phyloP scores from a whole-genome alignment of 2,888 invertebrate species.

The Chalcis sispes region DNA sequence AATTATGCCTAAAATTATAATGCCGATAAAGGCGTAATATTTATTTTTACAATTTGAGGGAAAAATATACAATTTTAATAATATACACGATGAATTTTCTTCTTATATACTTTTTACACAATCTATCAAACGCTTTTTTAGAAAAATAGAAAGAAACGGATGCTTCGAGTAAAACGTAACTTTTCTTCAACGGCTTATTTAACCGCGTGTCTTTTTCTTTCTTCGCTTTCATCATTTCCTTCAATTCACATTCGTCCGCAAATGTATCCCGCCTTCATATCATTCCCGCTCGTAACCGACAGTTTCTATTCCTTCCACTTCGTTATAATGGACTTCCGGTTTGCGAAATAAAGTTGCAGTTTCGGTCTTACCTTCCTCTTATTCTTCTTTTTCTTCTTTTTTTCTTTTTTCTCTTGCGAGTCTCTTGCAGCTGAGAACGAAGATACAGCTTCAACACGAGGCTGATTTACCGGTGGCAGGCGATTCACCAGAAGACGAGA shows the following conservation, averaged over 20 bases:
- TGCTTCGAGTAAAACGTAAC: too few relatives aligned
- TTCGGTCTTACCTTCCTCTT: not conserved
- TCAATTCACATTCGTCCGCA: too few relatives aligned
- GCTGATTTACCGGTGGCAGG: slow-evolving; percentile 46
- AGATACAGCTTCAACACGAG: slow-evolving; percentile 9
- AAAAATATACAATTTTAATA: too few relatives aligned
- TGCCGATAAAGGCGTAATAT: too few relatives aligned
- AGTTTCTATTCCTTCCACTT: slow-evolving; percentile 45
- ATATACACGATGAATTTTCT: too few relatives aligned
- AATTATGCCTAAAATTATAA: too few relatives aligned
- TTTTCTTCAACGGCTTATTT: not conserved
- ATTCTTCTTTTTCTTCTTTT: too few relatives aligned
- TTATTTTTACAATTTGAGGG: too few relatives aligned
- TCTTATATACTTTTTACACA: too few relatives aligned
- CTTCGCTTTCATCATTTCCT: not conserved
- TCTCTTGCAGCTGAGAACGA: slow-evolving; percentile 1
- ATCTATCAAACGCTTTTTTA: too few relatives aligned
- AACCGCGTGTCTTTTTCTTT: not conserved
- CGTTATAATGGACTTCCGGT: slow-evolving; percentile 48
- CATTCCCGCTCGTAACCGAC: slow-evolving; percentile 2
- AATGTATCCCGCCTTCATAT: slow-evolving; percentile 14
- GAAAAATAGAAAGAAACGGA: too few relatives aligned
- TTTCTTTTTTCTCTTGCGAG: too few relatives aligned
- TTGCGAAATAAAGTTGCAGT: slow-evolving; percentile 21
- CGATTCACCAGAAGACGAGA: slow-evolving; percentile 10